phyloP scores from a whole-genome alignment of 1,140 invertebrate species.

The Trichomalopsis sarcophagae region DNA sequence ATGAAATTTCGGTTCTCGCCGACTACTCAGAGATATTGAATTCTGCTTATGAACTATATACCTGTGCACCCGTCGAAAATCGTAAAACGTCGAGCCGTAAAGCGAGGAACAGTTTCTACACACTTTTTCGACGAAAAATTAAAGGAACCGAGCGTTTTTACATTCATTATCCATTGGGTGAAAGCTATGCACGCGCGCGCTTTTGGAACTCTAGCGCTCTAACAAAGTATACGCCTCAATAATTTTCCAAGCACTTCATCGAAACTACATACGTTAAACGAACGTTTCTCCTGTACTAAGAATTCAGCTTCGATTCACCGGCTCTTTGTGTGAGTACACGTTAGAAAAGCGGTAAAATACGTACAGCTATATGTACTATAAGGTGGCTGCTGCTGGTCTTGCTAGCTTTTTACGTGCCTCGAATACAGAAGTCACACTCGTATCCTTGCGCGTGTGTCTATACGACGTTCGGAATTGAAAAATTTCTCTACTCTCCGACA shows the following conservation, averaged over 20 bases:
- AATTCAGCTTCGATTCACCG: not conserved
- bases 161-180: not conserved
- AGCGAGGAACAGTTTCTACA: not conserved
- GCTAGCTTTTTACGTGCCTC: slow-evolving; percentile 35
- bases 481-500: not conserved
- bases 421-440: slow-evolving; percentile 16
- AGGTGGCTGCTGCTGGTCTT: not conserved
- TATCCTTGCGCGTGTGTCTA: not conserved
- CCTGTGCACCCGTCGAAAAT: not conserved
- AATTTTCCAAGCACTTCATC: too few relatives aligned
- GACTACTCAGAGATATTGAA: not conserved
- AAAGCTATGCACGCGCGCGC: not conserved
- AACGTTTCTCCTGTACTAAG: too few relatives aligned
- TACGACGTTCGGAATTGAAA: not conserved
- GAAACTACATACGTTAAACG: too few relatives aligned
- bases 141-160: not conserved
- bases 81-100: not conserved
- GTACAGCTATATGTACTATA: not conserved
- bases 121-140: not conserved
- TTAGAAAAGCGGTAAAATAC: slow-evolving; percentile 1
- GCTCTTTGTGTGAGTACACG: not conserved
- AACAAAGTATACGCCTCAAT: too few relatives aligned
- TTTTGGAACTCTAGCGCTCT: too few relatives aligned
- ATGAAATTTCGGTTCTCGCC: not conserved
- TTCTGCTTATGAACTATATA: slow-evolving; percentile 11